A percentile compares a stretch with the other conserved stretches of the same genome.
phyloP scores from a whole-genome alignment of 2,113 vertebrate species.

The Oryzias javanicus region DNA sequence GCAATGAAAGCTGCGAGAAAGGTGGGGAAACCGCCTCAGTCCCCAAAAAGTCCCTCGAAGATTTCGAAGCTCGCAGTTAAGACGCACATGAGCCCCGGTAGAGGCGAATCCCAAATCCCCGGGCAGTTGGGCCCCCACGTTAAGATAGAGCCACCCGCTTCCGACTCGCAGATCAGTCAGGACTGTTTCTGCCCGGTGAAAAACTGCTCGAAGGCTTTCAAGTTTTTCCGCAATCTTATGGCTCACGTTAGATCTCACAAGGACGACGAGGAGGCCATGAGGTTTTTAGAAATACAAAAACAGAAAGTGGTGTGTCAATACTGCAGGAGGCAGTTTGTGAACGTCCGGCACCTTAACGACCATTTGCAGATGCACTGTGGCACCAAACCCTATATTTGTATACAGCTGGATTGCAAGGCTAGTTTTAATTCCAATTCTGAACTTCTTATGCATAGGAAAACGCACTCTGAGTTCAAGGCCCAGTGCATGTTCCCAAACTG shows the following conservation, averaged over 20 bases:
- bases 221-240: slow-evolving; percentile 98
- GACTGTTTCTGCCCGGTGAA: slow-evolving; percentile 95
- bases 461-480: slow-evolving; percentile 90
- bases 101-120: slow-evolving; percentile 75
- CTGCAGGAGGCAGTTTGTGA: slow-evolving; percentile 96
- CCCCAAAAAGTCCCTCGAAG: slow-evolving; percentile 67
- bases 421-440: slow-evolving; percentile 94
- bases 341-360: slow-evolving; percentile 94
- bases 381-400: slow-evolving; percentile 95
- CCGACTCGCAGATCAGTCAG: slow-evolving; percentile 84
- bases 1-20: slow-evolving; percentile 93
- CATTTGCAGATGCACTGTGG: slow-evolving; percentile 98
- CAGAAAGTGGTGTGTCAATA: slow-evolving; percentile 99
- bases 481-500: slow-evolving; percentile 98
- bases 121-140: slow-evolving; percentile 78
- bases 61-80: slow-evolving; percentile 77
- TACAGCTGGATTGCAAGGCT: slow-evolving; percentile 96
- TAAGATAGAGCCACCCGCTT: slow-evolving; percentile 82
- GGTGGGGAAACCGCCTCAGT: slow-evolving; percentile 67
- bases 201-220: slow-evolving; percentile 96
- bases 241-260: slow-evolving; percentile 94
- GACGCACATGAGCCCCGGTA: slow-evolving; percentile 61
- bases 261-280: slow-evolving; percentile 93
- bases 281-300: slow-evolving; percentile 97
- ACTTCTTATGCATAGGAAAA: slow-evolving; percentile 91